Evolutionary conservation across 1,140 invertebrate species (phyloP), one percentile per base, ranked within the genome.

Genomic region (Aphaenogaster floridana): DNA sequence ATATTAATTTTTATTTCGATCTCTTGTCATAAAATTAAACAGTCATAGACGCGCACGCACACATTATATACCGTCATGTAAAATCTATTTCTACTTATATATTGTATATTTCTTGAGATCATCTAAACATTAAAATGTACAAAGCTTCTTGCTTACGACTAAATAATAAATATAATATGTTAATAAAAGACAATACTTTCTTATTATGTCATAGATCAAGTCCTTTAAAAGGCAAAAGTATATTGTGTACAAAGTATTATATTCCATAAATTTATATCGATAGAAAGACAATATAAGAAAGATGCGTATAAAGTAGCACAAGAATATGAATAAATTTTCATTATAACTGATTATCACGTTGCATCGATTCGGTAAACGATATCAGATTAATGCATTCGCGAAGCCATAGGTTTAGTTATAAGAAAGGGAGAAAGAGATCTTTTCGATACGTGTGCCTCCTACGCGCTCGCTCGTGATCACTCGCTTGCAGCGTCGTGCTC

Each of bases 401-500:
- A 57, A 74, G 54, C 36, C 9, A n/a, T 57, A 57, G n/a, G 17
- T 68, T 68, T 1, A n/a, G n/a, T 42, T 68, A 21, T 11, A 52
- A 71, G 28, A 72, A 72, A 72, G 45, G 34, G 13, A 21, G 15
- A 74, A 74, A 9, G 5, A 77, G 36, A 77, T 77, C 39, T 57
- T 28, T 36, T 42, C 52, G 11, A 4, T 39, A 11, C 17, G 21
- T 36, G 45, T 84, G 34, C 69, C 68, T 84, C 68, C 89, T 87
- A 89, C 89, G 69, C 89, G 86, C 64, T n/a, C 71, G 57, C 17
- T 77, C 88, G 52, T 86, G 80, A 78, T 66, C 66, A 57, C 76
- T 86, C 52, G 17, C 28, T 28, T 28, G 42, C 52, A 74, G 42
- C 52, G 57, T 64, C 66, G 66, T 86, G 77, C 36, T 90, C 78